Base-by-base conservation (phyloP, 1,140 invertebrate genomes). In the Procambarus clarkii region DNA sequence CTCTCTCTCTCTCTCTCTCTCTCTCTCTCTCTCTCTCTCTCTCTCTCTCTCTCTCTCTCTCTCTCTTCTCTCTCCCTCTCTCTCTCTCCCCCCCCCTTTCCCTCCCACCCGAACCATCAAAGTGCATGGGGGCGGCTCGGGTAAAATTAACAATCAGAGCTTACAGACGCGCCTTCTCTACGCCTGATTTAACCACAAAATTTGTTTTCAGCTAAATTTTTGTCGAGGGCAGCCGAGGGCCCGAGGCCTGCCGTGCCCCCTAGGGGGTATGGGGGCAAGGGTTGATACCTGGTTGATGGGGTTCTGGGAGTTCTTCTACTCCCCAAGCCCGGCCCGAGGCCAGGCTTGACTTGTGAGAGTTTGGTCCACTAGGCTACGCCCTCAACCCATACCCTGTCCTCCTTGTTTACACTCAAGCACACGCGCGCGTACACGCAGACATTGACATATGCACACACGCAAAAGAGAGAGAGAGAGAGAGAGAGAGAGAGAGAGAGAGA, bases 81-180 rank as follows among this genome's bases (percentile, higher is more conserved):
- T 4, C 50, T 54, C 13, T 34, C 50, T 58, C 34, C 15, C 50
- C 0, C 44, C 50, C 58, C 34, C 54, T 46, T 2, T 7, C 60
- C 58, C 64, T 46, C 15, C 54, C 13, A 2, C 79, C 24, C 81
- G 21, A 76, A 46, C 83, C 82, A 91, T 91, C 89, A 91, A 91
- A 81, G 71, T 83, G 76, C 71, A 21, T 45, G 71, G 54, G 24
- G 15, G 8, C 1, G 89, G 83, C n/a, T 34, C 82, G 7, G 46
- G 83, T 60, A 85, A 80, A 85, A 85, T 78, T 91, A 91, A 91
- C 82, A 86, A 91, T 91, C 89, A 86, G 69, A 69, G 82, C 76
- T 79, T 86, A 91, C 83, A 85, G 74, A 91, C 81, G 81, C 34
- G 69, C 48, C 80, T 81, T 34, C 81, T 50, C 69, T 46, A 84